Percentiles rank a stretch among this genome's conserved stretches.
Evolutionary conservation across 1,140 invertebrate genomes (phyloP).

Genomic region (Leptinotarsa texana): DNA sequence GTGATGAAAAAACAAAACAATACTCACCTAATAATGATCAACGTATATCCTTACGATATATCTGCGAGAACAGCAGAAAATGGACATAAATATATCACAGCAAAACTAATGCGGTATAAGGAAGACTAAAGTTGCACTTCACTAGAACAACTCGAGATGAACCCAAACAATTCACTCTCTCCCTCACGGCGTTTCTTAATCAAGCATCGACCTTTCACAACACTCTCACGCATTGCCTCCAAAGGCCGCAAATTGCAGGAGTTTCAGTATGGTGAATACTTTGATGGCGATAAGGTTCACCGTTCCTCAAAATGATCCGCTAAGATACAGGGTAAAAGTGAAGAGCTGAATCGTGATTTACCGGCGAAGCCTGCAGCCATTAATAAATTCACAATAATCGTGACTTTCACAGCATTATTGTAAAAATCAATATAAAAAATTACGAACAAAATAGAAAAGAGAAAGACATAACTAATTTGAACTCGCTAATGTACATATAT

Average conservation of each 20-base stretch:
- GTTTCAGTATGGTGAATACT: not conserved
- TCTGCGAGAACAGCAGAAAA: not conserved
- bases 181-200: slow-evolving; percentile 10
- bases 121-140: slow-evolving; percentile 12
- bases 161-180: slow-evolving; percentile 13
- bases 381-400: no score
- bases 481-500: no score
- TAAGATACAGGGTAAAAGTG: no score
- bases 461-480: no score
- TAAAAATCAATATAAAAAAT: no score
- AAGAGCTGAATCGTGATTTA: no score
- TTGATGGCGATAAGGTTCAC: no score
- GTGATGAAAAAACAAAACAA: not conserved
- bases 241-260: not conserved
- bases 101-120: not conserved
- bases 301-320: no score
- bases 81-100: not conserved
- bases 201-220: slow-evolving; percentile 17
- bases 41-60: not conserved
- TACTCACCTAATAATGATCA: not conserved
- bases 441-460: no score
- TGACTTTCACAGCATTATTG: no score
- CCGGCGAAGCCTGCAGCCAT: no score
- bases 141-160: slow-evolving; percentile 18
- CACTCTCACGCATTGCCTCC: not conserved